A percentile compares a stretch with the other conserved stretches of the same genome.
Evolutionary conservation across 2,888 invertebrate species (phyloP).

Genomic region (Calliscelio sp.): DNA sequence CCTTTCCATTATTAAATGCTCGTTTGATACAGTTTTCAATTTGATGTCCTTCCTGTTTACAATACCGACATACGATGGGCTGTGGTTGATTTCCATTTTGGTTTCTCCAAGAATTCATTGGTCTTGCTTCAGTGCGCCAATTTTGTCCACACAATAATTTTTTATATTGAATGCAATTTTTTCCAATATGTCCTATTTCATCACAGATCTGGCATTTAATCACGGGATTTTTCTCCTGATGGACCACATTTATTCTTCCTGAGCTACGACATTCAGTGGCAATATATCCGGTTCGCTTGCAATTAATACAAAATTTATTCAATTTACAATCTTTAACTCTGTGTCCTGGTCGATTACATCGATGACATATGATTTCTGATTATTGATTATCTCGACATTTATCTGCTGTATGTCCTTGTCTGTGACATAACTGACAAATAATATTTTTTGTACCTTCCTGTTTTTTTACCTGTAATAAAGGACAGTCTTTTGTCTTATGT

Average conservation of each 20-base stretch:
- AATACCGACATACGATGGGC: too few relatives aligned
- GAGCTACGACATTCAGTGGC: not conserved
- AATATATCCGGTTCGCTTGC: not conserved
- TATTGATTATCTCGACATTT: not conserved
- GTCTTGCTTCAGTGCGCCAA: too few relatives aligned
- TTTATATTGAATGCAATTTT: too few relatives aligned
- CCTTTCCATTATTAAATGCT: too few relatives aligned
- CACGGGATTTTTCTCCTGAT: not conserved
- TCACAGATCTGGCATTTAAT: too few relatives aligned
- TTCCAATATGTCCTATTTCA: too few relatives aligned
- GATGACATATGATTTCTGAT: too few relatives aligned
- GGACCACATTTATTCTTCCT: not conserved
- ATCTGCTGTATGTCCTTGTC: slow-evolving; percentile 4
- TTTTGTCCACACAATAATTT: too few relatives aligned
- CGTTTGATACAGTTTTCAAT: not conserved
- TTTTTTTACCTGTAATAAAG: not conserved
- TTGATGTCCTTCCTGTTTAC: not conserved
- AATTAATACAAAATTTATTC: not conserved
- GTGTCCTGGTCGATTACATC: not conserved
- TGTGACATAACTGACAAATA: slow-evolving; percentile 24
- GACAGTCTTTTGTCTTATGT: slow-evolving; percentile 27
- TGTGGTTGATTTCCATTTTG: too few relatives aligned
- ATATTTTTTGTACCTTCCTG: not conserved
- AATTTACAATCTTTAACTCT: not conserved
- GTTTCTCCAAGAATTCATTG: too few relatives aligned